A percentile compares a stretch with the other conserved stretches of the same genome.
Conservation (phyloP, 2,113 vertebrate species). For the Otocyon megalotis region DNA sequence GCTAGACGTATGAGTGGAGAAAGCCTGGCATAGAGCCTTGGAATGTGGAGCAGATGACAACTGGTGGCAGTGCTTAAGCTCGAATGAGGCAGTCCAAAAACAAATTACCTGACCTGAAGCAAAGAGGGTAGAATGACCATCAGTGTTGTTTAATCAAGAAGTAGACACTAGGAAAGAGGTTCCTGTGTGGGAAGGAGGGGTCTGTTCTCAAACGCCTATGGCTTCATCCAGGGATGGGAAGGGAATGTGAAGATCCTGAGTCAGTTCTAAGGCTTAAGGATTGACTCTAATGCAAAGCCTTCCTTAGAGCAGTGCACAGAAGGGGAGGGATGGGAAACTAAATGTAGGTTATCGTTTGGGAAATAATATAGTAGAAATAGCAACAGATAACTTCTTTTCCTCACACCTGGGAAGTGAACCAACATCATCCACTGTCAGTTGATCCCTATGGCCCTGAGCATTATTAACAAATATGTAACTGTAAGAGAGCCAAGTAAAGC, state of each 20-base stretch:
- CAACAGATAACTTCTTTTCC: background rate
- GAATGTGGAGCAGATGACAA: background rate
- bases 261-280: background rate
- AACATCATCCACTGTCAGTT: background rate
- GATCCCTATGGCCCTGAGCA: background rate
- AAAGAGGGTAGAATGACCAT: background rate
- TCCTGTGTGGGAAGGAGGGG: background rate
- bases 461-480: background rate
- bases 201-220: background rate
- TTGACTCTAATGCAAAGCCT: background rate
- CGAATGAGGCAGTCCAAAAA: background rate
- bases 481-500: constrained; percentile 8
- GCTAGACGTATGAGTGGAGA: background rate
- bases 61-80: background rate
- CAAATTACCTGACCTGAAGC: background rate
- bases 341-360: background rate
- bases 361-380: background rate
- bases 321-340: background rate
- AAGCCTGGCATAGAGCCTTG: background rate
- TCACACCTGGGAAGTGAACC: background rate
- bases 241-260: background rate
- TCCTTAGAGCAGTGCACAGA: background rate
- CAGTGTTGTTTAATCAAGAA: background rate
- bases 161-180: background rate
- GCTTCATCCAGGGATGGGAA: background rate